phyloP scores from a whole-genome alignment of 2,888 invertebrate species.

The Oasisia sp. region DNA sequence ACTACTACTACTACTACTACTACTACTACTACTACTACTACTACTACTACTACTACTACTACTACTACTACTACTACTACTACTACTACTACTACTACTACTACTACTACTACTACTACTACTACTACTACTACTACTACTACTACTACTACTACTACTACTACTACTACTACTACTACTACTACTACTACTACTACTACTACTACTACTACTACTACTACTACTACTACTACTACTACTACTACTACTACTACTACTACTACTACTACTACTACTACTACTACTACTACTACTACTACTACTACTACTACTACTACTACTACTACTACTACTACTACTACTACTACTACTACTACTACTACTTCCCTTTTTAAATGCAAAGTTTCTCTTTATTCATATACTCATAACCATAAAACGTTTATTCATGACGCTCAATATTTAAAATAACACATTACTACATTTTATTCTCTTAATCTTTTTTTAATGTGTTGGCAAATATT shows the following conservation, averaged over 20 bases:
- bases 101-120: slow-evolving; percentile 27
- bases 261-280: slow-evolving; percentile 31
- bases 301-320: slow-evolving; percentile 32
- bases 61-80: slow-evolving; percentile 28
- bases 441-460: too few species aligned
- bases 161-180: slow-evolving; percentile 28
- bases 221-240: slow-evolving; percentile 30
- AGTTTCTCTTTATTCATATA: too few species aligned
- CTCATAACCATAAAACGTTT: too few species aligned
- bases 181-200: slow-evolving; percentile 28
- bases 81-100: slow-evolving; percentile 28
- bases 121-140: slow-evolving; percentile 27
- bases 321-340: slow-evolving; percentile 22
- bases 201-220: slow-evolving; percentile 29
- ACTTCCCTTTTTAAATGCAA: not conserved
- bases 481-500: too few species aligned
- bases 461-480: too few species aligned
- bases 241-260: slow-evolving; percentile 28
- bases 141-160: slow-evolving; percentile 29
- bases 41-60: slow-evolving; percentile 30
- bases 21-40: slow-evolving; percentile 29
- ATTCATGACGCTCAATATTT: too few species aligned
- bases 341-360: slow-evolving; percentile 24
- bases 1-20: slow-evolving; percentile 26
- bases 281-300: slow-evolving; percentile 36